Evolutionary conservation across 2,113 vertebrate species (phyloP), one percentile per base, ranked within the genome.

Genomic region (Podarcis raffonei): DNA sequence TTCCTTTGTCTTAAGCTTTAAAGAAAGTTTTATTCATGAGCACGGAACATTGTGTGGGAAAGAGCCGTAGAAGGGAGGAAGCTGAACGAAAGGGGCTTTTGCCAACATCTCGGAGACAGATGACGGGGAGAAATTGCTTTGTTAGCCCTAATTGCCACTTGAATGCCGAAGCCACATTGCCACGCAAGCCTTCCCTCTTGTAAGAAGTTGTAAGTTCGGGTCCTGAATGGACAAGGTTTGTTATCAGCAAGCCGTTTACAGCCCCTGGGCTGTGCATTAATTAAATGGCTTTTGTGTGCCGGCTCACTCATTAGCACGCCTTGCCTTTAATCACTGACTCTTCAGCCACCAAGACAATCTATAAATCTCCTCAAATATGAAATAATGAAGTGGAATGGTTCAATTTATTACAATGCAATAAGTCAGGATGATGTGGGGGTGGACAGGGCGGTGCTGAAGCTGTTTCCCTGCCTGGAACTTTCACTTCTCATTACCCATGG

Each of bases 321-420:
- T 95, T 95, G 96, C 92, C 96, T 95, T 97, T 97, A 97, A 97
- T 97, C 96, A 97, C 95, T 94, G 93, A 93, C 96, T 97, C 96
- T 96, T 97, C 97, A 96, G 95, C 95, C 95, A 97, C 95, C 91
- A 95, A 95, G 96, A 97, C 96, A 96, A 97, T 97, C 97, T 96
- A 97, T 97, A 97, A 97, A 97, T 97, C 96, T 97, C 95, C 95
- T 97, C 96, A 94, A 96, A 97, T 97, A 97, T 97, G 96, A 97
- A 97, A 97, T 97, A 96, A 97, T 97, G 97, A 97, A 97, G 96
- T 96, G 94, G 96, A 97, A 97, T 96, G 95, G 95, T 95, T 97
- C 96, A 94, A 97, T 97, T 96, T 95, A 96, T 97, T 96, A 97
- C 94, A 93, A 90, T 79, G 94, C 94, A 96, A 96, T 97, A 97